phyloP scores from a whole-genome alignment of 1,140 invertebrate genomes.

The Drosophila cardini region DNA sequence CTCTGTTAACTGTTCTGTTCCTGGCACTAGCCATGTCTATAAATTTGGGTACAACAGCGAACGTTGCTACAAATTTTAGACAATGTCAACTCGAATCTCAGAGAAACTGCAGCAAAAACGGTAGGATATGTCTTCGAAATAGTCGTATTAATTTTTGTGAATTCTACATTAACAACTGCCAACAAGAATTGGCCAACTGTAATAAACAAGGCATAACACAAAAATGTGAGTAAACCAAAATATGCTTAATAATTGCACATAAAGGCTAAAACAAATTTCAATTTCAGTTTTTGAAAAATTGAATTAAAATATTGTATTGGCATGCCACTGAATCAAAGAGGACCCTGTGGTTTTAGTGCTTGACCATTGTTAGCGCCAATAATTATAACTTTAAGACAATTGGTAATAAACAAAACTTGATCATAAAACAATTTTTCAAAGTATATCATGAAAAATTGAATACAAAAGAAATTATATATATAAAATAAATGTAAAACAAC shows the following conservation, averaged over 20 bases:
- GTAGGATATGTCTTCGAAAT: conserved; percentile 28
- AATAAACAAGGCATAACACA: not conserved
- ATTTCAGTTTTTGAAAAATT: conserved; percentile 37
- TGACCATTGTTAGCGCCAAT: not conserved
- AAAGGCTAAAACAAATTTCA: not conserved
- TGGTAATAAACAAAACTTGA: too few species aligned
- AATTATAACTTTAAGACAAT: not conserved
- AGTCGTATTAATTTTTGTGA: conserved; percentile 49
- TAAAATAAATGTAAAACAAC: too few species aligned
- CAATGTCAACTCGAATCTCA: not conserved
- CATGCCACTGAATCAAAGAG: conserved; percentile 11
- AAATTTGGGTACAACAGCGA: not conserved
- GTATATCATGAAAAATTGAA: too few species aligned
- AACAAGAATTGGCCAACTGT: conserved; percentile 32
- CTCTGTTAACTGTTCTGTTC: not conserved
- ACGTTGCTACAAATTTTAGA: not conserved
- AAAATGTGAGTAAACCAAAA: conserved; percentile 23
- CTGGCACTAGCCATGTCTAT: not conserved
- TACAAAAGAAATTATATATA: too few species aligned
- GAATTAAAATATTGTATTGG: conserved; percentile 18
- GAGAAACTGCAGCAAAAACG: conserved; percentile 1
- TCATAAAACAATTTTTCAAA: too few species aligned
- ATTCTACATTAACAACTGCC: conserved; percentile 40
- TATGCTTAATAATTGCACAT: not conserved
- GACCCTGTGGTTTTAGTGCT: conserved; percentile 20